Evolutionary conservation across 2,797 vertebrate genomes (phyloP).

Genomic region (Emydoidea blandingii): DNA sequence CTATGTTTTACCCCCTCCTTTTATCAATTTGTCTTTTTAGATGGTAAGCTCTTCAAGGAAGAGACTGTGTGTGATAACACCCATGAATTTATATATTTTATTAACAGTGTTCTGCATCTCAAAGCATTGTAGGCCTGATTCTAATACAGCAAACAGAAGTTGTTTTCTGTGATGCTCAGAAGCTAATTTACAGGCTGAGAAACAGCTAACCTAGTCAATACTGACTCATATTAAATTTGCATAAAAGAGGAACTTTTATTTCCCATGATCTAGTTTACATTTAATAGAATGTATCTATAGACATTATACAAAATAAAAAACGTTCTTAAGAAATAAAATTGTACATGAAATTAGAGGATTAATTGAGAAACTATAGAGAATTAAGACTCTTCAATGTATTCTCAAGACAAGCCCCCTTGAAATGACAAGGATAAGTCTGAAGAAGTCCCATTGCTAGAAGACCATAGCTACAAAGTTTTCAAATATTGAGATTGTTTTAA

Average conservation of each 20-base stretch:
- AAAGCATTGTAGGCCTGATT: not conserved
- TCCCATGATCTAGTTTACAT: not conserved
- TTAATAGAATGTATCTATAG: not conserved
- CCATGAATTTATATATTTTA: not conserved
- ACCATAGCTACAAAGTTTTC: not conserved
- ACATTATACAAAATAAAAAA: too few relatives aligned
- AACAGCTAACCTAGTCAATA: not conserved
- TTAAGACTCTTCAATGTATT: too few relatives aligned
- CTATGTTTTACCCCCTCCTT: conserved; percentile 1
- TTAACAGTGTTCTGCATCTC: not conserved
- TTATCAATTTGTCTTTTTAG: not conserved
- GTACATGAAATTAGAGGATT: too few relatives aligned
- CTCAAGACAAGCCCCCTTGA: too few relatives aligned
- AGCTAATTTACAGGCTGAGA: not conserved
- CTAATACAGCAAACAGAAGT: not conserved
- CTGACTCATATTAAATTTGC: not conserved
- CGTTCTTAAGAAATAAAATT: too few relatives aligned
- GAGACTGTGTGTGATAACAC: not conserved
- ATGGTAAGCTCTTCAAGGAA: not conserved
- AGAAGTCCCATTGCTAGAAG: not conserved
- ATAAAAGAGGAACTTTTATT: not conserved
- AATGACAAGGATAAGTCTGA: too few relatives aligned
- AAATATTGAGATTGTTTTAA: not conserved
- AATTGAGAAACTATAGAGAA: too few relatives aligned
- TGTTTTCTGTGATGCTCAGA: not conserved